Conservation (phyloP, 2,888 invertebrate species). For the Cynaeus angustus region DNA sequence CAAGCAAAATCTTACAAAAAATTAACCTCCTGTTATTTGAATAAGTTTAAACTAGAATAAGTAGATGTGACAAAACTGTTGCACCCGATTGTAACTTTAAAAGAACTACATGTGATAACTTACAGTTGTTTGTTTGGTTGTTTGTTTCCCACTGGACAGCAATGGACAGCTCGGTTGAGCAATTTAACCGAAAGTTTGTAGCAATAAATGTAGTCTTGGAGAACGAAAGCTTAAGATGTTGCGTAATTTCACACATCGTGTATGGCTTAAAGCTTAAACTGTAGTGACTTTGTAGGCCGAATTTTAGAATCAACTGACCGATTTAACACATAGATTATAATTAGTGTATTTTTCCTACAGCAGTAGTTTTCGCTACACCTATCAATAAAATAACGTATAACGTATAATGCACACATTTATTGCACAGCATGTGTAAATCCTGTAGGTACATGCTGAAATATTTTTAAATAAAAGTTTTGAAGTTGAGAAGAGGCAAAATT, state of each 20-base stretch:
- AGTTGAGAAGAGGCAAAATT: slow-evolving; percentile 30
- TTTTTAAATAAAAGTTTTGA: slow-evolving; percentile 12
- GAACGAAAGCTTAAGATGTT: slow-evolving; percentile 28
- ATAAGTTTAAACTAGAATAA: no score
- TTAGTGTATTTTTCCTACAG: no score
- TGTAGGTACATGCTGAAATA: neutral
- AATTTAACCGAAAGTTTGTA: slow-evolving; percentile 48
- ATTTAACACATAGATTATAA: no score
- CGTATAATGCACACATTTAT: neutral
- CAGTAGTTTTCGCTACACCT: no score
- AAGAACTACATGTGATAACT: slow-evolving; percentile 55
- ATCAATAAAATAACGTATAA: no score
- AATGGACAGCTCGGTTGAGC: slow-evolving; percentile 52
- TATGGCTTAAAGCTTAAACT: slow-evolving; percentile 4
- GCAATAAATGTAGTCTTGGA: slow-evolving; percentile 39
- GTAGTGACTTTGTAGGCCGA: no score
- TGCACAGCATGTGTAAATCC: neutral
- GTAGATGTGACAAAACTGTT: slow-evolving; percentile 20
- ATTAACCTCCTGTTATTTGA: neutral
- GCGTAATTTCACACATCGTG: slow-evolving; percentile 23
- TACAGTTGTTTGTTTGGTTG: slow-evolving; percentile 54
- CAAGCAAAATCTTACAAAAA: slow-evolving; percentile 1
- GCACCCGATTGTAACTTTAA: slow-evolving; percentile 35
- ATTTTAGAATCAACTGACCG: no score
- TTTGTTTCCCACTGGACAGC: slow-evolving; percentile 50